These are phyloP conservation scores for Agonopterix subpropinquella DNA, from an alignment of 2,888 invertebrate species.

Conservation along the genomic window DNA sequence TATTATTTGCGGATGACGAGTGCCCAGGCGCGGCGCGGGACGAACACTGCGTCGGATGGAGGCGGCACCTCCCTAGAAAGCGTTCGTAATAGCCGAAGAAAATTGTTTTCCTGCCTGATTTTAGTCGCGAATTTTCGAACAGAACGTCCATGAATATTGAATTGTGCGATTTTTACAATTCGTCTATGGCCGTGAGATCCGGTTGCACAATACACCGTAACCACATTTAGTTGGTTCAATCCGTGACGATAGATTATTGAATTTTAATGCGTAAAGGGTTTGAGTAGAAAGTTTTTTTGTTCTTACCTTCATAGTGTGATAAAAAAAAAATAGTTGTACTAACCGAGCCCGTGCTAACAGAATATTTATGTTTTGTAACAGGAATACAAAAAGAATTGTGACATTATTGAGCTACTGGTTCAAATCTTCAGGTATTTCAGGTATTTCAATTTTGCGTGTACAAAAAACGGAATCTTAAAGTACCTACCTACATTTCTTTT, in stretches of 20 bases:
- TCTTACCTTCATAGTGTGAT: no score
- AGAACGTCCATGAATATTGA: constrained; percentile 53
- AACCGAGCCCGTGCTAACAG: no score
- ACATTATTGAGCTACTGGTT: no score
- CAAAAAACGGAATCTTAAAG: no score
- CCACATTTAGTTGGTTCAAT: not conserved
- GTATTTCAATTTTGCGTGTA: no score
- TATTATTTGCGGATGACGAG: constrained; percentile 29
- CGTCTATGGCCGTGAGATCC: constrained; percentile 27
- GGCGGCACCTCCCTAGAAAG: constrained; percentile 37
- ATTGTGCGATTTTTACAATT: constrained; percentile 33
- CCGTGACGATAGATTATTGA: constrained; percentile 7
- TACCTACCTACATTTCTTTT: no score
- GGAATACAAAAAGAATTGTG: no score
- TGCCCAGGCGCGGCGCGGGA: constrained; percentile 35
- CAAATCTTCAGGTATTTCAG: no score
- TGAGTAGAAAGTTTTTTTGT: no score
- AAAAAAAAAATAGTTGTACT: no score
- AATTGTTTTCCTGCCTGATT: constrained; percentile 43
- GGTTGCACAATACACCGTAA: constrained; percentile 38
- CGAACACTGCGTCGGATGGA: constrained; percentile 10
- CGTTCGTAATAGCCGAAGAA: constrained; percentile 42
- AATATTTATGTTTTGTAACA: no score
- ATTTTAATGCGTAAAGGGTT: constrained; percentile 1
- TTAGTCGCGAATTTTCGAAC: constrained; percentile 51